Percentiles rank a stretch among this genome's conserved stretches.
Evolutionary conservation across 2,797 vertebrate species (phyloP).

Genomic region (Muraenolepis orangiensis): DNA sequence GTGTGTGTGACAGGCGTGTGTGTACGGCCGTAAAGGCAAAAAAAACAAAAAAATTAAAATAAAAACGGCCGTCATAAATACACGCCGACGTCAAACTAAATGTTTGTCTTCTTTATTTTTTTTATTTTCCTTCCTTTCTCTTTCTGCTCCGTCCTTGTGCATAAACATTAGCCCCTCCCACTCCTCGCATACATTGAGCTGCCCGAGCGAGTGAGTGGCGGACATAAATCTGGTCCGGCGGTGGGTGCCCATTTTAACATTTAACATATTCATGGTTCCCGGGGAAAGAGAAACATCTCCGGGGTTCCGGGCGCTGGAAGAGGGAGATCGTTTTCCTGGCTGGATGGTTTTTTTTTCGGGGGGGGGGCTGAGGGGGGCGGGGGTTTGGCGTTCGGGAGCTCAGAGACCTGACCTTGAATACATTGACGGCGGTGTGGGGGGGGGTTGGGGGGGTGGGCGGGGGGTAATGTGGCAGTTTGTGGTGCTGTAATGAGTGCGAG

Average conservation of each 20-base stretch:
- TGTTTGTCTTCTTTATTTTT: neutral
- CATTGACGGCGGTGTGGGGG: constrained; percentile 48
- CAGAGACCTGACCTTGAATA: constrained; percentile 70
- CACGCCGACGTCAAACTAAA: constrained; percentile 36
- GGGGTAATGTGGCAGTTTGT: constrained; percentile 25
- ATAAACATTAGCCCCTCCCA: constrained; percentile 44
- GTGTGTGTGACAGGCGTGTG: neutral
- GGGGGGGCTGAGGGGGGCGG: too few species aligned
- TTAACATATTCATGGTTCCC: constrained; percentile 59
- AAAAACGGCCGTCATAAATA: constrained; percentile 52
- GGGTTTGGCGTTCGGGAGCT: too few species aligned
- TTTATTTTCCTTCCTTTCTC: neutral
- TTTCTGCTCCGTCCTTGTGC: too few species aligned
- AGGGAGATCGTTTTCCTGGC: constrained; percentile 43
- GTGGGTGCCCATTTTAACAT: constrained; percentile 34
- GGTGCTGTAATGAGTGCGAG: constrained; percentile 55
- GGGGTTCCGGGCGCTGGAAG: constrained; percentile 46
- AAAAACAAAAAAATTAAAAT: too few species aligned
- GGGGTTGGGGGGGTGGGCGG: constrained; percentile 10
- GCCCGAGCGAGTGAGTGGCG: constrained; percentile 26
- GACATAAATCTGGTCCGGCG: constrained; percentile 56
- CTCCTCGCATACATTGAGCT: constrained; percentile 38
- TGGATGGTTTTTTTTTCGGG: constrained; percentile 47
- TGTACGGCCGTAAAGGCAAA: constrained; percentile 30
- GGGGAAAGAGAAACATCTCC: constrained; percentile 40